Percentiles rank a stretch among this genome's conserved stretches.
These are phyloP conservation scores for Neosalanx taihuensis DNA, from an alignment of 2,797 vertebrate genomes.

Conservation along the genomic window DNA sequence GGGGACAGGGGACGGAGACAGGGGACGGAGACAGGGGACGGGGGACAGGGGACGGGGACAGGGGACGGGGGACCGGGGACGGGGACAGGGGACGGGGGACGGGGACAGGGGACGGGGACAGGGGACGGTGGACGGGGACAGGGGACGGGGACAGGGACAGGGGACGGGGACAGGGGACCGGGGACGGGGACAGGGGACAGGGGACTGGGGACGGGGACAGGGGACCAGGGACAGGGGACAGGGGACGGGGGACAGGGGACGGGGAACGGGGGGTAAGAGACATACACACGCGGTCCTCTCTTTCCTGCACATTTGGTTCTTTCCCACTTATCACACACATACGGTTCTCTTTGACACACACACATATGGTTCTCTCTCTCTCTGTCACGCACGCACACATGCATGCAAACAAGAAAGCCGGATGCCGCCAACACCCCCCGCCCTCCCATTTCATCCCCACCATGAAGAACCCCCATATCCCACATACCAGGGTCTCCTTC, in stretches of 20 bases:
- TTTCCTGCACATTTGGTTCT: too few species aligned
- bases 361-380: neutral
- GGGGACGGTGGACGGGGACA: too few species aligned
- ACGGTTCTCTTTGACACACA: slow-evolving; percentile 4
- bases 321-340: slow-evolving; percentile 17
- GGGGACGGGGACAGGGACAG: too few species aligned
- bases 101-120: too few species aligned
- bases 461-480: slow-evolving; percentile 31
- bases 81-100: neutral
- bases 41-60: neutral
- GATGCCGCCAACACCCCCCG: neutral
- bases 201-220: too few species aligned
- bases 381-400: slow-evolving; percentile 32
- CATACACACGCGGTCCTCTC: neutral
- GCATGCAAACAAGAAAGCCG: slow-evolving; percentile 13
- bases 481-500: slow-evolving; percentile 39
- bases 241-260: neutral
- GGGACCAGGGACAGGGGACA: too few species aligned
- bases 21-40: too few species aligned
- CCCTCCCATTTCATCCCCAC: slow-evolving; percentile 8
- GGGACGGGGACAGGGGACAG: too few species aligned
- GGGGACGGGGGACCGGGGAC: too few species aligned
- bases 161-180: too few species aligned
- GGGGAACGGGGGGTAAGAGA: slow-evolving; percentile 1
- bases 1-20: too few species aligned